phyloP scores from a whole-genome alignment of 2,888 invertebrate species.

The Parapristionchus giblindavisi region DNA sequence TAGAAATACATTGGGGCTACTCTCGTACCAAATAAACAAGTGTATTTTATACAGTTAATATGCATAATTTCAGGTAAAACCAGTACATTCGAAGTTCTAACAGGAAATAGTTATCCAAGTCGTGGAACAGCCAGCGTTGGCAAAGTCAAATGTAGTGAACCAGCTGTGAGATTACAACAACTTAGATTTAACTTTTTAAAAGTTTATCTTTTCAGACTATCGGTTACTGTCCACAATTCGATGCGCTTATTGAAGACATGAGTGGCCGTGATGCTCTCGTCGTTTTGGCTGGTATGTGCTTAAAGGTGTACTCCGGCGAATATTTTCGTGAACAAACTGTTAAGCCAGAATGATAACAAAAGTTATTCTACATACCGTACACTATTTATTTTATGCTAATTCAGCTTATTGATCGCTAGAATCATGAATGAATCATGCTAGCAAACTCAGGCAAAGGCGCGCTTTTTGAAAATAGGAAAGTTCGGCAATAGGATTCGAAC shows the following conservation, averaged over 20 bases:
- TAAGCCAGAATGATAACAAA: no score
- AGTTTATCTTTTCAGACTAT: slow-evolving; percentile 44
- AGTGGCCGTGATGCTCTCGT: slow-evolving; percentile 59
- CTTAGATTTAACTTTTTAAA: background rate
- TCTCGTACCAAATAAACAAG: no score
- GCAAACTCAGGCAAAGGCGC: no score
- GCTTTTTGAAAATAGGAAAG: no score
- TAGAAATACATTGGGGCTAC: no score
- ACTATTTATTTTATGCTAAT: no score
- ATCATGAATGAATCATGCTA: no score
- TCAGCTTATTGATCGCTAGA: no score
- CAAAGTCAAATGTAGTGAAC: slow-evolving; percentile 46
- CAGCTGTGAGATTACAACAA: background rate
- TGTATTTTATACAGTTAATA: background rate
- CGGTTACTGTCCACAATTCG: slow-evolving; percentile 68
- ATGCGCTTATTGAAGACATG: slow-evolving; percentile 61
- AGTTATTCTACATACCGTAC: no score
- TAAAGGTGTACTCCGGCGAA: background rate
- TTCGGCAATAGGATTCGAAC: no score
- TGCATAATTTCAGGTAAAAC: slow-evolving; percentile 53
- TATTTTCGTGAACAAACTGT: no score
- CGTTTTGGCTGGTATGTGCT: slow-evolving; percentile 49
- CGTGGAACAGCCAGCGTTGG: slow-evolving; percentile 51
- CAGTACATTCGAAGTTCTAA: slow-evolving; percentile 66
- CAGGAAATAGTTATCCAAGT: slow-evolving; percentile 51